These are phyloP conservation scores for Lepidochrysops patricia DNA, from an alignment of 2,888 invertebrate species.

Conservation along the genomic window DNA sequence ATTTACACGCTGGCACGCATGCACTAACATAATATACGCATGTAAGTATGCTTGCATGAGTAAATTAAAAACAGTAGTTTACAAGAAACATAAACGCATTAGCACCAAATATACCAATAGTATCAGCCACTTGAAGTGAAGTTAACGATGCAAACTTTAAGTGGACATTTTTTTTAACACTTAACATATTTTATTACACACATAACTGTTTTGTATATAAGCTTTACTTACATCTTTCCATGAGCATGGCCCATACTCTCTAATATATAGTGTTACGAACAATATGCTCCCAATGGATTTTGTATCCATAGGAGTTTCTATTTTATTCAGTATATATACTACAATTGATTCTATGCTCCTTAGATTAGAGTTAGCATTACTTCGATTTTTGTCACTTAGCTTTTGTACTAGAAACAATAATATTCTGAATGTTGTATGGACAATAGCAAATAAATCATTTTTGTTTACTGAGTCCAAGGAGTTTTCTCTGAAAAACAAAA, in stretches of 20 bases:
- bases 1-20: no score
- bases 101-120: no score
- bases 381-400: conserved; percentile 25
- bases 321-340: conserved; percentile 48
- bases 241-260: conserved; percentile 38
- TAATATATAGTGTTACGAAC: conserved; percentile 59
- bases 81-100: no score
- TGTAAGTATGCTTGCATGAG: no score
- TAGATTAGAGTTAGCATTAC: conserved; percentile 30
- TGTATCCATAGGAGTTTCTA: conserved; percentile 77
- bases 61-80: no score
- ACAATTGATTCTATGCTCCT: conserved; percentile 31
- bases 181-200: not conserved
- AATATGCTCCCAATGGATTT: conserved; percentile 77
- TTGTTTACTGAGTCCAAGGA: conserved; percentile 48
- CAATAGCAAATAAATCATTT: conserved; percentile 47
- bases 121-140: no score
- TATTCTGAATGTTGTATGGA: conserved; percentile 42
- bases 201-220: not conserved
- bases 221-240: conserved; percentile 46
- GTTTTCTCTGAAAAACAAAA: conserved; percentile 33
- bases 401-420: conserved; percentile 48
- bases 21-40: no score
- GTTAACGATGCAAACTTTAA: no score
- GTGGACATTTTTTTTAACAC: not conserved